Conservation (phyloP, 1,140 invertebrate species). For the Aricia agestis region DNA sequence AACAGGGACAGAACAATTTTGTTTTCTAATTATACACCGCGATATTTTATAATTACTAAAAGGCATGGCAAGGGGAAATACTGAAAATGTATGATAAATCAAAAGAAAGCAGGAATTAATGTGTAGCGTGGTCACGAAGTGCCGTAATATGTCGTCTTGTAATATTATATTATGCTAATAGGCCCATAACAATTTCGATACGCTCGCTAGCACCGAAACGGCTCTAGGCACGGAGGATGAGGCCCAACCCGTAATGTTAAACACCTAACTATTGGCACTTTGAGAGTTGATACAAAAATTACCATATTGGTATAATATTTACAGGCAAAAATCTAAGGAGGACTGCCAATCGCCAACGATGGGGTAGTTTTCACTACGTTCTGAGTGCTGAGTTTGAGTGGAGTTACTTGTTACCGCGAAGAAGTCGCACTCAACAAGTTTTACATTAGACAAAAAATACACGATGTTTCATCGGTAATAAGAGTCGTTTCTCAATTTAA, state of each 20-base stretch:
- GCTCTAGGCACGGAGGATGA: slow-evolving; percentile 31
- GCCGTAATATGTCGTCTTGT: slow-evolving; percentile 50
- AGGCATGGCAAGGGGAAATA: slow-evolving; percentile 19
- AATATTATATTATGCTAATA: slow-evolving; percentile 60
- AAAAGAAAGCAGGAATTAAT: slow-evolving; percentile 5
- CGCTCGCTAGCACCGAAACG: slow-evolving; percentile 40
- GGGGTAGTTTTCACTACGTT: too few relatives aligned
- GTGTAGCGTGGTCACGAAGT: slow-evolving; percentile 30
- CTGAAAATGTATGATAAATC: slow-evolving; percentile 24
- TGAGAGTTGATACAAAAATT: not conserved
- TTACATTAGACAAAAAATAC: too few relatives aligned
- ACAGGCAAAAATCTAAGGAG: too few relatives aligned
- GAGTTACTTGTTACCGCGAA: too few relatives aligned
- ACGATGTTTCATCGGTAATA: too few relatives aligned
- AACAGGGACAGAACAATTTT: not conserved
- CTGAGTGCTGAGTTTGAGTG: too few relatives aligned
- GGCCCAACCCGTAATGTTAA: not conserved
- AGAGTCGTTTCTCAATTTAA: too few relatives aligned
- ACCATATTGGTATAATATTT: too few relatives aligned
- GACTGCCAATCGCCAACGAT: too few relatives aligned
- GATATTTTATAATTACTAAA: slow-evolving; percentile 12
- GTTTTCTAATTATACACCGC: not conserved
- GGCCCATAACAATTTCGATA: slow-evolving; percentile 54
- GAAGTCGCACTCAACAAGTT: too few relatives aligned
- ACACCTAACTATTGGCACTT: too few relatives aligned